Conservation (phyloP, 2,888 invertebrate genomes). For the Ophion slaviceki region DNA sequence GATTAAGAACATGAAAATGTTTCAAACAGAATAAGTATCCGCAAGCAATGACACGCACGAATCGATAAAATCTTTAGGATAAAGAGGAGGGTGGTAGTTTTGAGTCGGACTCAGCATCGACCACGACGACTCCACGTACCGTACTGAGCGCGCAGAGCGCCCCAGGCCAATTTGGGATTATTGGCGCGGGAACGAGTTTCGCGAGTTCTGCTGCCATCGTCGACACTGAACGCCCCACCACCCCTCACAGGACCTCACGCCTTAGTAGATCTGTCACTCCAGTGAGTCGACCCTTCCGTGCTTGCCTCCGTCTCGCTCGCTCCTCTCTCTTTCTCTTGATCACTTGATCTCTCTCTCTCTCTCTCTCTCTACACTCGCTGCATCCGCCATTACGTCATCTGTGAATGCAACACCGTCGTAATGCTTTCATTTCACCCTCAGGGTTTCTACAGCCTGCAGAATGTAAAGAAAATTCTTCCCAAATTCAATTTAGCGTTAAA, state of each 20-base stretch:
- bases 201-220: conserved; percentile 85
- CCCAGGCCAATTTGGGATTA: conserved; percentile 77
- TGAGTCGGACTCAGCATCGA: conserved; percentile 92
- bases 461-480: no score
- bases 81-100: conserved; percentile 87
- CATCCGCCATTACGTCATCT: conserved; percentile 26
- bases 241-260: conserved; percentile 84
- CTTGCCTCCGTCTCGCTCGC: conserved; percentile 58
- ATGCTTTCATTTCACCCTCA: no score
- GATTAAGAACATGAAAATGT: no score
- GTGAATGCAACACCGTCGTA: conserved; percentile 36
- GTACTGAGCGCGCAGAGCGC: conserved; percentile 86
- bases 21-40: no score
- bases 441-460: no score
- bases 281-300: conserved; percentile 80
- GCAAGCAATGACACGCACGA: conserved; percentile 15
- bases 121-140: conserved; percentile 89
- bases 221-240: conserved; percentile 86
- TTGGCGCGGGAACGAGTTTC: conserved; percentile 72
- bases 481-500: no score
- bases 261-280: conserved; percentile 84
- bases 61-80: conserved; percentile 78
- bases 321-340: conserved; percentile 46
- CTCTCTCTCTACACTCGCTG: conserved; percentile 23
- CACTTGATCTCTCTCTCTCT: conserved; percentile 48